Evolutionary conservation across 2,888 invertebrate genomes (phyloP), one percentile per base, ranked within the genome.

Genomic region (Gibbula magus): DNA sequence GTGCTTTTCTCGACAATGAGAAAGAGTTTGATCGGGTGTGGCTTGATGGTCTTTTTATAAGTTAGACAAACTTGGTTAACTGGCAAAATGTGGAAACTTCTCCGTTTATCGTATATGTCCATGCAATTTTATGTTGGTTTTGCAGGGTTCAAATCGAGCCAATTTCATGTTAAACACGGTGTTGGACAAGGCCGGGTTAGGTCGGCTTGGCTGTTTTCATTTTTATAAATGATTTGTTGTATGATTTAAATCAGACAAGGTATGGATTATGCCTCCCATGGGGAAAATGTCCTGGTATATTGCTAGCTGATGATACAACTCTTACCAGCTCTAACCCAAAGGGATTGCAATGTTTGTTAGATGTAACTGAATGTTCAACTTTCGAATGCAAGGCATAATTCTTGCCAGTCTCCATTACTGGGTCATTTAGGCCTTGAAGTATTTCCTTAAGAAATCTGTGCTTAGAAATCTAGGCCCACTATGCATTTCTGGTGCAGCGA

Each of bases 121-220:
- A 73, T 73, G 70, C 18, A 73, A 18, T 25, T 25, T 29, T 22
- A 25, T 61, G 61, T 61, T 25, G 4, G 1, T 61, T 25, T 29
- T 29, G 61, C 45, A n/a, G 70, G 70, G 8, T 35, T n/a, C n/a
- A 70, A 32, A n/a, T 70, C 70, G 18, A 1, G 35, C 8, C 1
- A 35, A 22, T 35, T 73, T 73, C 39, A 39, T 35, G 70, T 73
- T 16, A 73, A 73, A 22, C 70, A 73, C 2, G 70, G 70, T 4
- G 39, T 73, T 13, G 70, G 70, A 8, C 39, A n/a, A 25, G 39
- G 70, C 2, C 3, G 35, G 18, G 45, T 39, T 35, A 73, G 35
- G 35, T 73, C 70, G 10, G 70, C 70, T 35, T 73, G 70, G 45
- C 25, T 73, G 16, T 73, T 73, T 39, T 32, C 70, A n/a, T n/a